Conservation (phyloP, 2,888 invertebrate species). For the Papilio elwesi region DNA sequence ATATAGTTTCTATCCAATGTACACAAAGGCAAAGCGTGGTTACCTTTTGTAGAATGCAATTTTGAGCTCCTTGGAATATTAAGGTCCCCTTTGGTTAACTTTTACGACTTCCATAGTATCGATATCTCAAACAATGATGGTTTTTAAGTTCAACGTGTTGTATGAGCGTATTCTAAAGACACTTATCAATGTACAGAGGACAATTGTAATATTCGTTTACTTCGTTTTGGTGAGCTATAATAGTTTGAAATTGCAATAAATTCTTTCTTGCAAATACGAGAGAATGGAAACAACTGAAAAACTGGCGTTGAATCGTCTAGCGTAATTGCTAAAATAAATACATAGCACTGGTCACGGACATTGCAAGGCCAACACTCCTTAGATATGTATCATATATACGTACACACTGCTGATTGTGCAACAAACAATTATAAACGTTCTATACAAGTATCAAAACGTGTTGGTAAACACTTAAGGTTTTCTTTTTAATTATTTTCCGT, state of each 20-base stretch:
- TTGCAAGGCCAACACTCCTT: conserved; percentile 52
- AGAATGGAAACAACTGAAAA: conserved; percentile 43
- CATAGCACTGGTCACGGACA: conserved; percentile 46
- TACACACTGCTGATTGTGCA: conserved; percentile 44
- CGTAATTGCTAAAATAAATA: conserved; percentile 47
- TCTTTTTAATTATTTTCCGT: conserved; percentile 9
- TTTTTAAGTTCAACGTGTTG: too few relatives aligned
- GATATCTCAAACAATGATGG: too few relatives aligned
- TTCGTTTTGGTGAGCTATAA: neutral
- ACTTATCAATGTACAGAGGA: too few relatives aligned
- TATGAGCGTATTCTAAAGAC: too few relatives aligned
- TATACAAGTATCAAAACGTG: conserved; percentile 19
- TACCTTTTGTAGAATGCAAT: conserved; percentile 7
- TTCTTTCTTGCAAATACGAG: neutral
- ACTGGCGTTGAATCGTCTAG: conserved; percentile 48
- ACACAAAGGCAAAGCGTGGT: neutral
- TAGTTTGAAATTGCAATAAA: neutral
- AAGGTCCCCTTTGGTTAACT: neutral
- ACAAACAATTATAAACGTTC: conserved; percentile 31
- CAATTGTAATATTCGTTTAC: too few relatives aligned
- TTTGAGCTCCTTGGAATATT: neutral
- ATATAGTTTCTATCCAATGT: neutral
- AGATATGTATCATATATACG: conserved; percentile 53
- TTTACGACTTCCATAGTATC: conserved; percentile 5
- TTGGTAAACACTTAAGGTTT: neutral